Evolutionary conservation across 2,888 invertebrate genomes (phyloP), one percentile per base, ranked within the genome.

Genomic region (Calameuta pallipes): DNA sequence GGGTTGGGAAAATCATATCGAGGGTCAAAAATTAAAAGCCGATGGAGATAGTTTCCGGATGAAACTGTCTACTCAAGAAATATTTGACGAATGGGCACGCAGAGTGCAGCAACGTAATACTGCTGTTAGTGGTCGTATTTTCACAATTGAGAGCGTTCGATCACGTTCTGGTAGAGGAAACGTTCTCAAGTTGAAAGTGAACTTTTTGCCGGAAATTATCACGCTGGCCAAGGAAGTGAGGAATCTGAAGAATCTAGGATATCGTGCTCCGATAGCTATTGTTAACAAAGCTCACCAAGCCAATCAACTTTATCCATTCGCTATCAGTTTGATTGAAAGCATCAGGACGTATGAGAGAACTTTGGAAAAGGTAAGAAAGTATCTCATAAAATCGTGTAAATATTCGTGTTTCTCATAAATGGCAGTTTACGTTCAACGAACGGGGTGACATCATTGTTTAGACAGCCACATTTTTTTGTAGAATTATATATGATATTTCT

Each of bases 281-380:
- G 98, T 99, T 41, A 99, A 99, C 93, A 99, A 99, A 92, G 99
- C 99, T 6, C 99, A 99, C 92, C 98, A 98, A 91, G 99, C 99
- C 0, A 99, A 99, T 92, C 98, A 98, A 91, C 95, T 99, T 23
- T 99, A 99, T 92, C 99, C 99, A 0, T 99, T 98, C 93, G 99
- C 99, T 31, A 99, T 99, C 87, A 99, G 99, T 1, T 94, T 99
- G 82, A 98, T 99, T 87, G 99, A 99, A 92, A 98, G 98, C 91
- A 97, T 99, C 68, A 95, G 98, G 83, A 98, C 99, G 0, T 99
- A 99, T 90, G 98, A 99, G 91, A 95, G 98, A 90, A 98, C 99
- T 9, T 93, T 99, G 89, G 98, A 99, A 92, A 99, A 98, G 96
- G 98, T 99, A 93, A 92, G 92, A n/a, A 69, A 35, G 12, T 79